Base-by-base conservation (phyloP, 2,797 vertebrate species). In the Enteromius thamalakanensis region DNA sequence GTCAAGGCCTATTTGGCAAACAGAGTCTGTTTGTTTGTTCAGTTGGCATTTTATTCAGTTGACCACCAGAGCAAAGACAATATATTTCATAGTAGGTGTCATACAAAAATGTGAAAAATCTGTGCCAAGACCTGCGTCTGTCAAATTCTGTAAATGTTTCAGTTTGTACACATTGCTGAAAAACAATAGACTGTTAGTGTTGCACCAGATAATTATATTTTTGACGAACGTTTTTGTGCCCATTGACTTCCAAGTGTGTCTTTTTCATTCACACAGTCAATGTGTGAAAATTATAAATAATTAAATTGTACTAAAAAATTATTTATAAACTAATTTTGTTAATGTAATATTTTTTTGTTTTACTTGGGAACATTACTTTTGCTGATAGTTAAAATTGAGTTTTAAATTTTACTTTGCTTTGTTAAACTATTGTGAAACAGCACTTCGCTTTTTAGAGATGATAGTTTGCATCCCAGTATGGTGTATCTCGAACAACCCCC, bases 131-230 rank as follows among this genome's bases (percentile, higher is more conserved):
- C 55, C 68, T 45, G 5, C 26, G 68, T 6, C 15, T 72, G n/a
- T 29, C 15, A 21, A 62, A 62, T 45, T 47, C 23, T 47, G 2
- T 29, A 45, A 4, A 21, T 29, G 40, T 77, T 47, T 42, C 12
- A 29, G 58, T 21, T 77, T 60, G 23, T 64, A 6, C 5, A n/a
- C 23, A 4, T 77, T 11, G 29, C 40, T 42, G 37, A 42, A 77
- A n/a, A 77, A 64, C 75, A 64, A 77, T 77, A 14, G 58, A 17
- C 58, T 29, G n/a, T 62, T 58, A 47, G 55, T 77, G 23, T 77
- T 29, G 12, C 60, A 29, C 26, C 26, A 17, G 14, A 62, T 32
- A 6, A 64, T 3, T 47, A 45, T 62, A 62, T 62, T 62, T 40
- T 29, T 62, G 60, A 29, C 26, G 5, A 62, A 62, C 29, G 60